phyloP scores from a whole-genome alignment of 2,888 invertebrate species.

The Carabus problematicus region DNA sequence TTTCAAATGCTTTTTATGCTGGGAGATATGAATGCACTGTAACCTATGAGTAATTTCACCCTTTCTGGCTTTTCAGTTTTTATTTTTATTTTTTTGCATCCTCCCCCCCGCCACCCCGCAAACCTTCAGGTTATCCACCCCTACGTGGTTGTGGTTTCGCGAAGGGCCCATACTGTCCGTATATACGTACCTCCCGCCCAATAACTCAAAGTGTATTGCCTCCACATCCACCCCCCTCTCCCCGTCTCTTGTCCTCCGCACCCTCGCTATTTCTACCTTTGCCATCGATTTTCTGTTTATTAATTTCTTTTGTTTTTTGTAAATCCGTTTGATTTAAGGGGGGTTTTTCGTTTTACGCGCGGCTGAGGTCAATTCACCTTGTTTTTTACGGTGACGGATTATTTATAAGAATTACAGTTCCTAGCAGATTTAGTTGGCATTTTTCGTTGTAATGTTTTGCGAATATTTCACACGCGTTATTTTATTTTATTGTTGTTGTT shows the following conservation, averaged over 20 bases:
- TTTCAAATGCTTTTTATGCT: conserved; percentile 31
- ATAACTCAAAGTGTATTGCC: conserved; percentile 32
- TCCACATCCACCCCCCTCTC: not conserved
- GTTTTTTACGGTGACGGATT: not conserved
- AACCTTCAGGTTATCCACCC: too few species aligned
- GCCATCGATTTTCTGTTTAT: conserved; percentile 8
- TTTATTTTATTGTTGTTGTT: not conserved
- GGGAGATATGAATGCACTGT: conserved; percentile 31
- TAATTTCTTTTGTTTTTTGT: conserved; percentile 2
- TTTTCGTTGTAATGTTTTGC: not conserved
- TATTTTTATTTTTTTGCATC: conserved; percentile 46
- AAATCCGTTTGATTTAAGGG: conserved; percentile 2
- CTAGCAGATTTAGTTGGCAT: not conserved
- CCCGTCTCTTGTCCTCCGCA: too few species aligned
- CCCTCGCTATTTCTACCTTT: conserved; percentile 7
- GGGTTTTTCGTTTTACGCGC: not conserved
- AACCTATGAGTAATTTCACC: conserved; percentile 50
- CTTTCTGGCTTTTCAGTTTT: conserved; percentile 46
- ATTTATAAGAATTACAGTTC: not conserved
- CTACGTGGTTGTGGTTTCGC: conserved; percentile 8
- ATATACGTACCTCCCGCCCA: not conserved
- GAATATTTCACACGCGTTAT: not conserved
- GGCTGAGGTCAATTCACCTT: not conserved
- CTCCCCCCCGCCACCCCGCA: not conserved
- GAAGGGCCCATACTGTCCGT: not conserved